phyloP scores from a whole-genome alignment of 2,113 vertebrate species.

The Bubo scandiacus region DNA sequence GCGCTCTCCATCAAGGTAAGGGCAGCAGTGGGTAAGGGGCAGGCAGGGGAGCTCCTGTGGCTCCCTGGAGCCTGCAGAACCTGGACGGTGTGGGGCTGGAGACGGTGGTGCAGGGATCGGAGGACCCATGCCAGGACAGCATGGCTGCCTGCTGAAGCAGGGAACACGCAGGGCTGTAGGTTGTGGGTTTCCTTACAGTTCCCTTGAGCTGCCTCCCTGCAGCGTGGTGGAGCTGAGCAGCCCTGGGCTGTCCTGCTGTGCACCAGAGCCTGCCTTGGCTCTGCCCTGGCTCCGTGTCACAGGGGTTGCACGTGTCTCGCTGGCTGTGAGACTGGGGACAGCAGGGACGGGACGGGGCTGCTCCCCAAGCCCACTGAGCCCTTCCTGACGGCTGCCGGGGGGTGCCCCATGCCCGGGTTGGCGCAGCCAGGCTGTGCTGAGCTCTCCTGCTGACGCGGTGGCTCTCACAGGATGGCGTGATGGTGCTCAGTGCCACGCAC shows the following conservation, averaged over 20 bases:
- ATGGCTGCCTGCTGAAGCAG: not conserved
- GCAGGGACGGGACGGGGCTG: not conserved
- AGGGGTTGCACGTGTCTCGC: accelerated
- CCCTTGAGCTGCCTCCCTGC: not conserved
- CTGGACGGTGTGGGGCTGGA: not conserved
- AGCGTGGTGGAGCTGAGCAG: not conserved
- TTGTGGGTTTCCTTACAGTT: not conserved
- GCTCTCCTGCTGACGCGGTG: not conserved
- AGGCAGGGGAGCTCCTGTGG: not conserved
- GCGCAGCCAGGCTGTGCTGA: accelerated
- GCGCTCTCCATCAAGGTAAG: constrained; percentile 97
- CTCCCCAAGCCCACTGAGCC: not conserved
- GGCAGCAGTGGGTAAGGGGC: not conserved
- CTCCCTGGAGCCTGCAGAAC: not conserved
- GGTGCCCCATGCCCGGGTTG: accelerated
- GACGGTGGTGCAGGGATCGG: not conserved
- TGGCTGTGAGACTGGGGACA: not conserved
- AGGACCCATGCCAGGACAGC: not conserved
- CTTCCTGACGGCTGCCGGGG: not conserved
- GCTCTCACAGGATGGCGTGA: constrained; percentile 87
- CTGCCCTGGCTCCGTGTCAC: not conserved
- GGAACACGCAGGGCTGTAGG: accelerated
- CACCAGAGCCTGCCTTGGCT: not conserved
- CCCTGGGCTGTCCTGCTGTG: not conserved
- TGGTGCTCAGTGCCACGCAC: constrained; percentile 97